Evolutionary conservation across 2,113 vertebrate species (phyloP).

Genomic region (Rhagologus leucostigma): DNA sequence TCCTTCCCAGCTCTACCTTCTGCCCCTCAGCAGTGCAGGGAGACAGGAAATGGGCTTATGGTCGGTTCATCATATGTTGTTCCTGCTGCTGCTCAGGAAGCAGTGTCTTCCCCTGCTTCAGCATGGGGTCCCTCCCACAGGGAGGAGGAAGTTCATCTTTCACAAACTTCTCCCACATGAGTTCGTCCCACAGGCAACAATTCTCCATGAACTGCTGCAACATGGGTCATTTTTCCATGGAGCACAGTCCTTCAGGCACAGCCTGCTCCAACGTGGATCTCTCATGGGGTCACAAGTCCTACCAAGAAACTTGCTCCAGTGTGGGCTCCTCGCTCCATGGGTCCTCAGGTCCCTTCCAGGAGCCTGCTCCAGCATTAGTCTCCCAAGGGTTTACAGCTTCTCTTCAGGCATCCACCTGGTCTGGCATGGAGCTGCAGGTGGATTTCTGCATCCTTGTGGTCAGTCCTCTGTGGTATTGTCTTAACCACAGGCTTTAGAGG

Average conservation of each 20-base stretch:
- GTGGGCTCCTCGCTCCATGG: too few species aligned
- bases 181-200: background rate
- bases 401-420: background rate
- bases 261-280: background rate
- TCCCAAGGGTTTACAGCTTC: background rate
- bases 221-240: background rate
- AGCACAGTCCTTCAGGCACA: rapidly evolving
- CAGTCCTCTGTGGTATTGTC: rapidly evolving
- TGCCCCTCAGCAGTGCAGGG: background rate
- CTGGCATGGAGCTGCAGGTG: rapidly evolving
- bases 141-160: background rate
- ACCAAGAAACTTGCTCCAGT: background rate
- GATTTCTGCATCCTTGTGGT: background rate
- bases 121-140: rapidly evolving
- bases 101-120: background rate
- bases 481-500: background rate
- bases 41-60: background rate
- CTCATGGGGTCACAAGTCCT: background rate
- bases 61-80: background rate
- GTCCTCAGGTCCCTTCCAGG: background rate
- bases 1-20: background rate
- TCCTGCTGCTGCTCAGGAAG: background rate
- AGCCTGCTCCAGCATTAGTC: background rate
- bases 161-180: background rate
- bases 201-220: background rate